Percentiles rank a stretch among this genome's conserved stretches.
Conservation (phyloP, 2,797 vertebrate species). For the Melanotaenia nigrans region DNA sequence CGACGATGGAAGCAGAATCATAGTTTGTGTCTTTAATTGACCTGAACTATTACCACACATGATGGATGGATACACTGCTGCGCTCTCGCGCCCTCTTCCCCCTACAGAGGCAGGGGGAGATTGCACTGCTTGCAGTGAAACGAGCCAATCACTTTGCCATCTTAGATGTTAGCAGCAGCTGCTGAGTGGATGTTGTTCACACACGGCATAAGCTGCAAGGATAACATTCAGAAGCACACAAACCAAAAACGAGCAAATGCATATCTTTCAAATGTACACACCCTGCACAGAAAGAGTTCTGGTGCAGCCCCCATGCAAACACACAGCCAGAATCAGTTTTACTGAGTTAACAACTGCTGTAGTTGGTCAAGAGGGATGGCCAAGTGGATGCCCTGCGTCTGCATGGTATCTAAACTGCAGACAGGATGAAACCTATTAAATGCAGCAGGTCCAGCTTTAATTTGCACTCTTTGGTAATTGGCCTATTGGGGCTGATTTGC, state of each 20-base stretch:
- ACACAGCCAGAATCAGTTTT: slow-evolving; percentile 20
- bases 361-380: slow-evolving; percentile 32
- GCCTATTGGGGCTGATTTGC: slow-evolving; percentile 60
- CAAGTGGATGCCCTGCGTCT: slow-evolving; percentile 8
- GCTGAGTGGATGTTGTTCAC: slow-evolving; percentile 23
- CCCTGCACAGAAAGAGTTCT: neutral
- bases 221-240: neutral
- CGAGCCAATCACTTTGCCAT: slow-evolving; percentile 40
- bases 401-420: slow-evolving; percentile 34
- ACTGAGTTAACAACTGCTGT: slow-evolving; percentile 33
- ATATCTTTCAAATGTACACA: neutral
- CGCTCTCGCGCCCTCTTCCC: neutral
- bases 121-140: slow-evolving; percentile 21
- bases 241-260: neutral
- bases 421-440: slow-evolving; percentile 57
- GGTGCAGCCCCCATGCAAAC: neutral
- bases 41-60: slow-evolving; percentile 36
- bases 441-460: slow-evolving; percentile 61
- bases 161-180: slow-evolving; percentile 26
- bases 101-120: neutral
- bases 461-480: slow-evolving; percentile 72
- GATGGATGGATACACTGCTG: slow-evolving; percentile 26
- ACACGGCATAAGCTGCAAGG: neutral
- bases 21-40: slow-evolving; percentile 56
- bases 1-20: slow-evolving; percentile 21